Evolutionary conservation across 2,888 invertebrate genomes (phyloP).

Genomic region (Drosophila robusta): DNA sequence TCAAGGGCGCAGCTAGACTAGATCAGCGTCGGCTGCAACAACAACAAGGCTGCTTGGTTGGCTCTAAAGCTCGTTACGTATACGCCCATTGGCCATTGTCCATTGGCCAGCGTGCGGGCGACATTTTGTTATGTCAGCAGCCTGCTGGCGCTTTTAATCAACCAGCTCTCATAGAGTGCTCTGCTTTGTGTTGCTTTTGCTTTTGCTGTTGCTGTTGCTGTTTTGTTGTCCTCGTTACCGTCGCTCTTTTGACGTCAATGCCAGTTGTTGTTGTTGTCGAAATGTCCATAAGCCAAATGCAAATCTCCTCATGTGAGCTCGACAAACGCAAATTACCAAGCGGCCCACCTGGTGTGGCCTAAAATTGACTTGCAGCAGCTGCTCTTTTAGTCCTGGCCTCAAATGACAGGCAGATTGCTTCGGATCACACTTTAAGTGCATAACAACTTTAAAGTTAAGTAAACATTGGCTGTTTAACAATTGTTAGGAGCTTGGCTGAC

Average conservation of each 20-base stretch:
- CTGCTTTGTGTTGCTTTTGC: background rate
- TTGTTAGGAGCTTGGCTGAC: too few species aligned
- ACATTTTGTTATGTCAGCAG: constrained; percentile 45
- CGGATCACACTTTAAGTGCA: too few species aligned
- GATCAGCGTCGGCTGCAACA: constrained; percentile 4
- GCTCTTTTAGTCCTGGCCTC: background rate
- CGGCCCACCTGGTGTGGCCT: constrained; percentile 10
- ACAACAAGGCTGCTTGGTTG: background rate
- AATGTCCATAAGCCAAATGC: constrained; percentile 16
- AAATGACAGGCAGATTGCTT: background rate
- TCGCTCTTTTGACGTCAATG: constrained; percentile 49
- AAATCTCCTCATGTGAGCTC: constrained; percentile 18
- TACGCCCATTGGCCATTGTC: constrained; percentile 22
- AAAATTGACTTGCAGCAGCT: background rate
- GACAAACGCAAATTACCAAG: constrained; percentile 10
- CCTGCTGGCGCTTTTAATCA: constrained; percentile 56
- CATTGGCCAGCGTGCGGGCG: constrained; percentile 10
- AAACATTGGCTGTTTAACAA: too few species aligned
- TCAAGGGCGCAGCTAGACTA: background rate
- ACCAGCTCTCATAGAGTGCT: constrained; percentile 20
- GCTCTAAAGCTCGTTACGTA: constrained; percentile 44
- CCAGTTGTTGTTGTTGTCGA: constrained; percentile 24
- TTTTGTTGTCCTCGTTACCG: constrained; percentile 25
- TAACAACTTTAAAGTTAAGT: background rate
- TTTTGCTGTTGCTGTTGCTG: constrained; percentile 4